phyloP scores from a whole-genome alignment of 1,140 invertebrate species.

The Pseudachorutes palmiensis region DNA sequence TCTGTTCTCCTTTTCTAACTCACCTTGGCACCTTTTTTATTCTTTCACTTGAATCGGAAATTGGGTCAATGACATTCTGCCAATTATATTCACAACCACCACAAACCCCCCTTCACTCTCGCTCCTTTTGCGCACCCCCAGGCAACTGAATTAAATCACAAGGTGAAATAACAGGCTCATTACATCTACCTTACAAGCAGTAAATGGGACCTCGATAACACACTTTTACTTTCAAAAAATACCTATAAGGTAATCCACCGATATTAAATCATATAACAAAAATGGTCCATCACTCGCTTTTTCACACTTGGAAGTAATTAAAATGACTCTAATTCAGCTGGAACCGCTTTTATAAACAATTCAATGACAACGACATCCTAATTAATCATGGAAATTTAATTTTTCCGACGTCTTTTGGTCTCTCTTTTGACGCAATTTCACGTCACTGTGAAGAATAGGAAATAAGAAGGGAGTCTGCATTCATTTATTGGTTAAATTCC shows the following conservation, averaged over 20 bases:
- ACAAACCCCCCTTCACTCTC: not conserved
- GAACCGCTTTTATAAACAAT: too few species aligned
- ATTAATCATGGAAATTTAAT: too few species aligned
- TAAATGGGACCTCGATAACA: too few species aligned
- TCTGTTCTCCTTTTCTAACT: conserved; percentile 12
- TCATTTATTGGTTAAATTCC: too few species aligned
- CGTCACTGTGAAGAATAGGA: too few species aligned
- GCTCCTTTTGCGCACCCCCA: not conserved
- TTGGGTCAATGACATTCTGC: conserved; percentile 38
- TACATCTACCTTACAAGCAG: not conserved
- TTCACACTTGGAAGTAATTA: too few species aligned
- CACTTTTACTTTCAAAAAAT: not conserved
- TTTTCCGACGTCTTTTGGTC: too few species aligned
- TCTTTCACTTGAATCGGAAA: conserved; percentile 22
- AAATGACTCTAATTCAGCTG: too few species aligned
- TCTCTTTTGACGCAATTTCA: too few species aligned
- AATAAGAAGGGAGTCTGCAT: too few species aligned
- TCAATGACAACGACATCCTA: too few species aligned
- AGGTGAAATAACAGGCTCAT: conserved; percentile 9
- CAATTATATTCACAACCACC: conserved; percentile 1
- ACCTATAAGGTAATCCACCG: not conserved
- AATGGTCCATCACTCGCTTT: too few species aligned
- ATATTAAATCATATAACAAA: not conserved
- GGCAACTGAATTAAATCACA: conserved; percentile 1
- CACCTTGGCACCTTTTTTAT: conserved; percentile 37